phyloP scores from a whole-genome alignment of 2,113 vertebrate genomes.

The Castor canadensis region DNA sequence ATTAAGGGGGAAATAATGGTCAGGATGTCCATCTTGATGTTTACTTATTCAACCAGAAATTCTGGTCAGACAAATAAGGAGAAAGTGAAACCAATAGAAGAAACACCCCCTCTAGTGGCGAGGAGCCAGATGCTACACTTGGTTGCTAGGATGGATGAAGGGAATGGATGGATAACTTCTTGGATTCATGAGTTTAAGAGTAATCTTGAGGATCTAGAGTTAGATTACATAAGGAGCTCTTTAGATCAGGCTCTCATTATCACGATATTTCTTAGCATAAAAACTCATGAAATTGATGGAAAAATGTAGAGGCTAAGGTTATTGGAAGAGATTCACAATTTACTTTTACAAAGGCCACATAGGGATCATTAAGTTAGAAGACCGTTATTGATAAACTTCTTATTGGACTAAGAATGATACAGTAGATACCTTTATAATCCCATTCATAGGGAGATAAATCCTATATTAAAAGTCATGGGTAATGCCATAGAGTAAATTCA shows the following conservation, averaged over 20 bases:
- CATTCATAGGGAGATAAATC: background rate
- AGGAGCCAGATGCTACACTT: constrained; percentile 57
- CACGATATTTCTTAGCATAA: background rate
- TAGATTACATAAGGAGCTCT: background rate
- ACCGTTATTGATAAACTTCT: background rate
- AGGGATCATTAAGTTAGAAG: constrained; percentile 26
- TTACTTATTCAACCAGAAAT: constrained; percentile 62
- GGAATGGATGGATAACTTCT: background rate
- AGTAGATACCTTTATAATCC: background rate
- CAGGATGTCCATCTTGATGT: background rate
- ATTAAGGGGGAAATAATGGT: constrained; percentile 53
- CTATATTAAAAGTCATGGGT: background rate
- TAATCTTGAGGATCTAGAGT: background rate
- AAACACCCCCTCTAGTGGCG: constrained; percentile 79
- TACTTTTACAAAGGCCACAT: constrained; percentile 6
- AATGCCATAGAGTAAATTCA: background rate
- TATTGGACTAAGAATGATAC: background rate
- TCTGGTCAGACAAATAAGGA: constrained; percentile 43
- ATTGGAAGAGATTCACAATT: background rate
- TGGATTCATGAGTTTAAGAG: constrained; percentile 4
- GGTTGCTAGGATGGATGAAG: background rate
- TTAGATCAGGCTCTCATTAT: background rate
- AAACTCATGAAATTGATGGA: background rate
- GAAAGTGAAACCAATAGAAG: constrained; percentile 63
- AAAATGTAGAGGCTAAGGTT: background rate